These are phyloP conservation scores for Dorcus hopei DNA, from an alignment of 2,888 invertebrate species.

Conservation along the genomic window DNA sequence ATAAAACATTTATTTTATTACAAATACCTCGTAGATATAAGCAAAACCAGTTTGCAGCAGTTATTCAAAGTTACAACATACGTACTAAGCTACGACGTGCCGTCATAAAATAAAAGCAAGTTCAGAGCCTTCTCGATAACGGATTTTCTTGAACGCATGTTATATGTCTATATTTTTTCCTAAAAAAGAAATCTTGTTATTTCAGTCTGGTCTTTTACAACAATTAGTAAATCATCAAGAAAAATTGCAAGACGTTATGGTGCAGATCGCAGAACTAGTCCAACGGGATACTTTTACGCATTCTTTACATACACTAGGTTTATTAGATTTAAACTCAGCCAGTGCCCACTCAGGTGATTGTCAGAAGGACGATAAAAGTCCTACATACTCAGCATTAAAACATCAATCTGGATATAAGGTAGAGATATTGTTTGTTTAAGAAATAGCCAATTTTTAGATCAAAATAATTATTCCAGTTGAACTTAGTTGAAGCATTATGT, in stretches of 20 bases:
- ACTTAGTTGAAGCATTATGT: conserved; percentile 61
- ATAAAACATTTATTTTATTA: too few species aligned
- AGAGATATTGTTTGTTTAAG: background rate
- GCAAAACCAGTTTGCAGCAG: too few species aligned
- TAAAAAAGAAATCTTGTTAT: too few species aligned
- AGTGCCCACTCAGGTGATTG: background rate
- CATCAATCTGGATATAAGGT: conserved; percentile 33
- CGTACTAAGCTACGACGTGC: too few species aligned
- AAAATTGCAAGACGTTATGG: conserved; percentile 51
- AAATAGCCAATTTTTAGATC: too few species aligned
- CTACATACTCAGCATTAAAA: conserved; percentile 32
- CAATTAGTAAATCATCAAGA: conserved; percentile 52
- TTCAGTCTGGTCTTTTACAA: conserved; percentile 53
- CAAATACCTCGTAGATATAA: too few species aligned
- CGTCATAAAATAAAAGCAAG: too few species aligned
- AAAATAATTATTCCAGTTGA: conserved; percentile 47
- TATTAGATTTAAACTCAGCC: conserved; percentile 45
- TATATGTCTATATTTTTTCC: too few species aligned
- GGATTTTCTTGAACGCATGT: too few species aligned
- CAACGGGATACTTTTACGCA: conserved; percentile 61
- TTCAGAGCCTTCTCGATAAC: too few species aligned
- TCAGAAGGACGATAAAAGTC: conserved; percentile 22
- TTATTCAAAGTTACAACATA: too few species aligned
- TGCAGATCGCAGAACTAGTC: conserved; percentile 58
- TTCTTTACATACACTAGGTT: conserved; percentile 56